Evolutionary conservation across 92 coral and sea anemone species (phyloP).

Genomic region (Parazoanthus swiftii): DNA sequence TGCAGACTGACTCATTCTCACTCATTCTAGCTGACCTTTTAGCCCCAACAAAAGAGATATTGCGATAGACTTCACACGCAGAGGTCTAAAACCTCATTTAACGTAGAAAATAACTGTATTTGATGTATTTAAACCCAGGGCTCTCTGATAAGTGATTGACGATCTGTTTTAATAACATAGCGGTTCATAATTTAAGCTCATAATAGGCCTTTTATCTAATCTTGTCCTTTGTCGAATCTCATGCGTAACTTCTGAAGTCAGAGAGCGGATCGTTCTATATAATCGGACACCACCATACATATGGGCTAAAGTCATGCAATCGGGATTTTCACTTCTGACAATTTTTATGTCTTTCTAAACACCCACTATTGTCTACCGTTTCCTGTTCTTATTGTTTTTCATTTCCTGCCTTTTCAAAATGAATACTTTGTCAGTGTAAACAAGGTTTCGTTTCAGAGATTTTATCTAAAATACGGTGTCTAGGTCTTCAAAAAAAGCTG

Average conservation of each 20-base stretch:
- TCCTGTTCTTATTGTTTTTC: slow-evolving; percentile 27
- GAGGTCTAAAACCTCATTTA: not conserved
- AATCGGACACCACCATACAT: not conserved
- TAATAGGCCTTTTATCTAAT: not conserved
- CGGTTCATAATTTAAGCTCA: not conserved
- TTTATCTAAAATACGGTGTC: not conserved
- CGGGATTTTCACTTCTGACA: not conserved
- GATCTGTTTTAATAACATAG: not conserved
- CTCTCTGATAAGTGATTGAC: not conserved
- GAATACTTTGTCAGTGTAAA: not conserved
- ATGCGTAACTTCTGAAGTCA: not conserved
- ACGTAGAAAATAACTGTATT: not conserved
- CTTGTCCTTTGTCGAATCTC: not conserved
- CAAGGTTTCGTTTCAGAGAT: not conserved
- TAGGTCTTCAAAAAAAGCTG: not conserved
- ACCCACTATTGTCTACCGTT: slow-evolving; percentile 25
- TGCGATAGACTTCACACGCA: not conserved
- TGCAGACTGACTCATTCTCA: too few relatives aligned
- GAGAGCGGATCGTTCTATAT: not conserved
- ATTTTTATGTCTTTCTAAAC: not conserved
- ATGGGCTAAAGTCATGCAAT: slow-evolving; percentile 48
- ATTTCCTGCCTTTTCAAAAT: slow-evolving; percentile 34
- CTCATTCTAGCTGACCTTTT: not conserved
- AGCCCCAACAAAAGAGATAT: too few relatives aligned
- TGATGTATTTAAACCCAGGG: not conserved